These are phyloP conservation scores for Cynopterus brachyotis DNA, from an alignment of 2,113 vertebrate species.

Conservation along the genomic window DNA sequence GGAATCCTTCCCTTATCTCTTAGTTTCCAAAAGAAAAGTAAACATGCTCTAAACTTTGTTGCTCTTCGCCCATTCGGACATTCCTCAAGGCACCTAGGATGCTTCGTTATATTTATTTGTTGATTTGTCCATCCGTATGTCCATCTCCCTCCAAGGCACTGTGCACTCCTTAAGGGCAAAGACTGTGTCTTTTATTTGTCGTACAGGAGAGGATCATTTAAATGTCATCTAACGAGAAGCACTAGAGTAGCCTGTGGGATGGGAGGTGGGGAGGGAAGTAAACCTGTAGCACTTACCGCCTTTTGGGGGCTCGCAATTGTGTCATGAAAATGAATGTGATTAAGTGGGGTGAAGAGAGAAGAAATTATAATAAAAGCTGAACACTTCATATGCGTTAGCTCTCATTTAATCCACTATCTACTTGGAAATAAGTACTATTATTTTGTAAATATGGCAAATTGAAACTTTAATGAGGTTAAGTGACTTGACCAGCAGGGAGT, in stretches of 20 bases:
- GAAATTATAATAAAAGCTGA: neutral
- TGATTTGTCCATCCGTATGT: neutral
- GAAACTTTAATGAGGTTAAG: neutral
- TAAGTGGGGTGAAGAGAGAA: neutral
- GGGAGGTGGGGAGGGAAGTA: neutral
- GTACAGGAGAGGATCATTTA: neutral
- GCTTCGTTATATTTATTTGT: neutral
- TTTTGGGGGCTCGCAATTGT: neutral
- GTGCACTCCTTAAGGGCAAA: neutral
- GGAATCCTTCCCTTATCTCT: neutral
- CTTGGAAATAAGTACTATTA: slow-evolving; percentile 27
- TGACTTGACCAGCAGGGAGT: neutral
- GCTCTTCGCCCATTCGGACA: neutral
- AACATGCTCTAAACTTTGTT: neutral
- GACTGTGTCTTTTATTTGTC: neutral
- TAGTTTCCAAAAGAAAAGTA: neutral
- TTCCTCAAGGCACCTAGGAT: neutral
- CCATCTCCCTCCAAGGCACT: neutral
- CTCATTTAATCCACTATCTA: neutral
- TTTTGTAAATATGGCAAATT: neutral
- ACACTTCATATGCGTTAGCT: neutral
- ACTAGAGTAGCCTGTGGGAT: neutral
- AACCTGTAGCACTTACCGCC: neutral
- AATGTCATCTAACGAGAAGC: slow-evolving; percentile 1
- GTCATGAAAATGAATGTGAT: neutral